These are phyloP conservation scores for Lasioglossum malachurum DNA, from an alignment of 2,888 invertebrate species.

Conservation along the genomic window DNA sequence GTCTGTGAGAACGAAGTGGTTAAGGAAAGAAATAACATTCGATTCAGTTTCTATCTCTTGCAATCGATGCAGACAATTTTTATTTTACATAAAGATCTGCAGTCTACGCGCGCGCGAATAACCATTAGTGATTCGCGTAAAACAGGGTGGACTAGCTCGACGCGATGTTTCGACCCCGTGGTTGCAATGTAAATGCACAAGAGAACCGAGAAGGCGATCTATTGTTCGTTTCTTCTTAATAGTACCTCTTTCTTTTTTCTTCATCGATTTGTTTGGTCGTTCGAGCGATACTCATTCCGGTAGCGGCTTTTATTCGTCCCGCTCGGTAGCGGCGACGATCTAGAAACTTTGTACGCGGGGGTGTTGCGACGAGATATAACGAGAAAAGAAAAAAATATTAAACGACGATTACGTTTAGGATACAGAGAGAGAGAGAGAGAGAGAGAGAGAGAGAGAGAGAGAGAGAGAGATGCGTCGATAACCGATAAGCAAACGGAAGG, in stretches of 20 bases:
- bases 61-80: too few relatives aligned
- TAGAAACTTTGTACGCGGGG: constrained; percentile 4
- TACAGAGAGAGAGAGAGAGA: constrained; percentile 29
- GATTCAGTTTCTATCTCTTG: too few relatives aligned
- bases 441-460: constrained; percentile 26
- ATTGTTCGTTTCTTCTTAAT: constrained; percentile 23
- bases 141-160: constrained; percentile 16
- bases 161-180: background rate
- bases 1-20: too few relatives aligned
- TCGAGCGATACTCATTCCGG: constrained; percentile 22
- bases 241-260: constrained; percentile 6
- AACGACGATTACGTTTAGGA: constrained; percentile 42
- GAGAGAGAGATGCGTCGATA: constrained; percentile 43
- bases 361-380: background rate
- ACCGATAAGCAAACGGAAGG: constrained; percentile 21
- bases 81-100: too few relatives aligned
- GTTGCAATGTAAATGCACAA: constrained; percentile 36
- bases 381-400: constrained; percentile 14
- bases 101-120: too few relatives aligned
- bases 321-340: constrained; percentile 9
- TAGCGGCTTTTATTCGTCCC: constrained; percentile 18
- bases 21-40: too few relatives aligned
- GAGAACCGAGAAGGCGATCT: constrained; percentile 33
- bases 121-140: constrained; percentile 59
- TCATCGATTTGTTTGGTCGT: background rate